Conservation (phyloP, 2,797 vertebrate genomes). For the Pantherophis alleghaniensis region DNA sequence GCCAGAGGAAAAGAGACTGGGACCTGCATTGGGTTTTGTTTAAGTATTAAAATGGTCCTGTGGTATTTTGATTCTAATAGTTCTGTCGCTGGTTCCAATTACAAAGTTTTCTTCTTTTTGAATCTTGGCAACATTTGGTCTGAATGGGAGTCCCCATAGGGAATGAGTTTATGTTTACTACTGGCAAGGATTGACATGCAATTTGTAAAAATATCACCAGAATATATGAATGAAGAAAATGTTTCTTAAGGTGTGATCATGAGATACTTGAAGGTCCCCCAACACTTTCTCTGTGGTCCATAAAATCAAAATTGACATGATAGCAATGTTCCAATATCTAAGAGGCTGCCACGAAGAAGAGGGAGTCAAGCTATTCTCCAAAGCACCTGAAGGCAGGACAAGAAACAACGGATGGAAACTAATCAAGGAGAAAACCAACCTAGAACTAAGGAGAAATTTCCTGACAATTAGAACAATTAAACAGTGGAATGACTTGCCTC, state of each 20-base stretch:
- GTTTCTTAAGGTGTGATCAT: background rate
- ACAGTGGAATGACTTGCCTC: background rate
- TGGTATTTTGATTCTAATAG: background rate
- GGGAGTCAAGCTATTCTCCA: background rate
- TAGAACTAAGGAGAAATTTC: background rate
- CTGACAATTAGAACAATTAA: background rate
- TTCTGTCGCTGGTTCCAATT: background rate
- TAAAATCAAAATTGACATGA: background rate
- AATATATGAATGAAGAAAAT: too few species aligned
- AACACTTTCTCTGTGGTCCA: background rate
- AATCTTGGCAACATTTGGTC: background rate
- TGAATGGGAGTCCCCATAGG: background rate
- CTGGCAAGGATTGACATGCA: too few species aligned
- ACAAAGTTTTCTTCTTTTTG: background rate
- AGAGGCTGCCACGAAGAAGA: background rate
- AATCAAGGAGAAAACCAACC: too few species aligned
- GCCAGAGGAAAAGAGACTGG: background rate
- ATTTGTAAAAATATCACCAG: too few species aligned
- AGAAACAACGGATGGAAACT: too few species aligned
- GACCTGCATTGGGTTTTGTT: background rate
- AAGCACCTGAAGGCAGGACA: background rate
- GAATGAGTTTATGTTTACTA: too few species aligned
- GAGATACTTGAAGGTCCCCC: background rate
- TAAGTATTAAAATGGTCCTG: background rate
- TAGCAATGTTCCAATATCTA: background rate